Base-by-base conservation (phyloP, 2,797 vertebrate species). In the Chrysocyon brachyurus region DNA sequence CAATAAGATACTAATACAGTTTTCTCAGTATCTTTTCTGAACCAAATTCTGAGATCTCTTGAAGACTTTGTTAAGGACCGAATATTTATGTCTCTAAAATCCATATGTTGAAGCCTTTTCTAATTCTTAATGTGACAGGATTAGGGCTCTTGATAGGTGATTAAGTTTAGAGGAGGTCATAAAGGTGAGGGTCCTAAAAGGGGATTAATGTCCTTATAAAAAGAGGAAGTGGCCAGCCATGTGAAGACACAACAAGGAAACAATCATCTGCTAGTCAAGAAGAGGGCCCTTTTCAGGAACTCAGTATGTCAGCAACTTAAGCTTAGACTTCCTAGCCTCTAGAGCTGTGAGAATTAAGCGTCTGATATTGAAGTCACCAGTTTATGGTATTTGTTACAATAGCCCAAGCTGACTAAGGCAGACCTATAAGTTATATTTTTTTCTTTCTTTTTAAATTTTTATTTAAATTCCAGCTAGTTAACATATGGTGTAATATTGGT, bases 11-110 rank as follows among this genome's bases (percentile, higher is more conserved):
- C 21, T 40, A 79, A 79, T 3, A 75, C 0, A 70, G 0, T 66
- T 46, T 40, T 22, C 6, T 64, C 49, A 12, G 17, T 63, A 49
- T 63, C 2, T 86, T 88, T 96, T 68, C 82, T 63, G 31, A 85
- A 68, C n/a, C 33, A 91, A 87, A 96, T 88, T 92, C 52, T 84
- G 64, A 95, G 36, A 57, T 75, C 46, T 89, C 21, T 26, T 21
- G 3, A n/a, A 84, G 12, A 93, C 3, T 2, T 36, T 52, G 17
- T 14, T 56, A 26, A 59, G n/a, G 6, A 59, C 17, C 46, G 1
- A 46, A 36, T 36, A 6, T 70, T 59, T 26, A 31, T 5, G 0
- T 19, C 49, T 6, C 19, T 94, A 33, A 79, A 61, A 66, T 72
- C 40, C 9, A 17, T 10, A 11, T 57, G 17, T 26, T 49, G 70